These are phyloP conservation scores for Mongoloraphidia duomilia DNA, from an alignment of 2,888 invertebrate genomes.

Conservation along the genomic window DNA sequence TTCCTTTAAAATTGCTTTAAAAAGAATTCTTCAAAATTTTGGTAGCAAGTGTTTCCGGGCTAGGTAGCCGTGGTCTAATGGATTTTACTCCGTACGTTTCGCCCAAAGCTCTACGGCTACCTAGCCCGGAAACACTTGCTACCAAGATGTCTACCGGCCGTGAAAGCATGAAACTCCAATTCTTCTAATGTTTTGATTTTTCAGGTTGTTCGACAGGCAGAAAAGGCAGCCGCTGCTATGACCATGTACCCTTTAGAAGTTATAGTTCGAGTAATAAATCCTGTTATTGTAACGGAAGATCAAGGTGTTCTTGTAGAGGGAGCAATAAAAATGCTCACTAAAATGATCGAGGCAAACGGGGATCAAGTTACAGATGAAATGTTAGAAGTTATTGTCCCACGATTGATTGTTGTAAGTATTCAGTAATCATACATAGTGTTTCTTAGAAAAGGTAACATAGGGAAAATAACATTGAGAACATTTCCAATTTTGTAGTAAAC, in stretches of 20 bases:
- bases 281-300: constrained; percentile 76
- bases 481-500: too few relatives aligned
- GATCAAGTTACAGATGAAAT: constrained; percentile 57
- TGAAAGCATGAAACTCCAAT: too few relatives aligned
- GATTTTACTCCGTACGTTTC: too few relatives aligned
- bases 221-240: constrained; percentile 66
- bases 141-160: too few relatives aligned
- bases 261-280: constrained; percentile 50
- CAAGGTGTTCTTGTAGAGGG: constrained; percentile 67
- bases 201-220: constrained; percentile 70
- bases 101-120: too few relatives aligned
- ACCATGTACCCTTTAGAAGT: constrained; percentile 67
- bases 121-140: too few relatives aligned
- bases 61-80: too few relatives aligned
- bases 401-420: constrained; percentile 59
- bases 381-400: constrained; percentile 71
- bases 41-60: too few relatives aligned
- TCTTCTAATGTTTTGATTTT: constrained; percentile 14
- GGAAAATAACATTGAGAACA: neutral
- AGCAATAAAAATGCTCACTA: constrained; percentile 82
- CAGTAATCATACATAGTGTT: too few relatives aligned
- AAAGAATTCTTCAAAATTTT: neutral
- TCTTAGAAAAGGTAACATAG: neutral
- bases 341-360: constrained; percentile 59
- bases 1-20: constrained; percentile 4